A percentile compares a stretch with the other conserved stretches of the same genome.
Conservation (phyloP, 2,888 invertebrate species). For the Sesia apiformis region DNA sequence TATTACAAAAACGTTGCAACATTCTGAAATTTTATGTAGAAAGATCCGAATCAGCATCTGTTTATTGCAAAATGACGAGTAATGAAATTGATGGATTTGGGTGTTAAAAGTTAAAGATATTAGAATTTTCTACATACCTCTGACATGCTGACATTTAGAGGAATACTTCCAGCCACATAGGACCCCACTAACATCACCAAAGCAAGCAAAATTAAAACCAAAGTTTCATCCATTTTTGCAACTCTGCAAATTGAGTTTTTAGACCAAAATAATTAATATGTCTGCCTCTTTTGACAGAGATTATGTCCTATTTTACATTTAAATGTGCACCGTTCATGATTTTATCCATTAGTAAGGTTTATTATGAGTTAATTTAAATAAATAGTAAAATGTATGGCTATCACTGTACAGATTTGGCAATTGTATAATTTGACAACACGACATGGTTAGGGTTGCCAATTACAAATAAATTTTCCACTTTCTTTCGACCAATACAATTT, state of each 20-base stretch:
- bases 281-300: background rate
- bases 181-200: constrained; percentile 97
- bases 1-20: too few relatives aligned
- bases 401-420: background rate
- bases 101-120: too few relatives aligned
- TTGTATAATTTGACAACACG: background rate
- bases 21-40: too few relatives aligned
- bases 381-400: background rate
- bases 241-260: constrained; percentile 6
- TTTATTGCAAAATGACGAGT: too few relatives aligned
- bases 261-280: background rate
- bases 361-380: background rate
- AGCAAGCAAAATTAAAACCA: constrained; percentile 86
- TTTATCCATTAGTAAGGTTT: background rate
- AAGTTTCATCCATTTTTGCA: constrained; percentile 85
- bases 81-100: too few relatives aligned
- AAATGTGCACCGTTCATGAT: background rate
- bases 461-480: too few relatives aligned
- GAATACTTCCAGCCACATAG: constrained; percentile 95
- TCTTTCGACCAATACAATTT: too few relatives aligned
- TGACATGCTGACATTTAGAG: constrained; percentile 93
- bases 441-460: too few relatives aligned
- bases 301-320: background rate
- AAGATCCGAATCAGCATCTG: too few relatives aligned
- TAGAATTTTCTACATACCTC: constrained; percentile 78